Evolutionary conservation across 2,797 vertebrate species (phyloP), one percentile per base, ranked within the genome.

Genomic region (Cyclopterus lumpus): DNA sequence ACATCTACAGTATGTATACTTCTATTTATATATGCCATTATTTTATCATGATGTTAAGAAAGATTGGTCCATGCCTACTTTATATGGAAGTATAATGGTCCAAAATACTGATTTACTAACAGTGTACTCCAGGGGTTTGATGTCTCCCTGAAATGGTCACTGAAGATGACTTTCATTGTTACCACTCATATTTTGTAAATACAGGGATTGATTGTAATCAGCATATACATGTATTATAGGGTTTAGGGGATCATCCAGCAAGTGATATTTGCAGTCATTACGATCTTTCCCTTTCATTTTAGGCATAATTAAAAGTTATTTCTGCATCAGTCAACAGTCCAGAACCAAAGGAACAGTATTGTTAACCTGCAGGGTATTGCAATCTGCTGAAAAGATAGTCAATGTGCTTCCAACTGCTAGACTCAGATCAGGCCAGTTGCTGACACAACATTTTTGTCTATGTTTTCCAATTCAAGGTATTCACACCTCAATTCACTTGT

Each of bases 401-500:
- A 57, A 15, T 11, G n/a, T 74, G 40, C n/a, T 46, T 73, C 38
- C 26, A 67, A 51, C 36, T 28, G 18, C 73, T 60, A 40, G 24
- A 61, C n/a, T 62, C 9, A 53, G 9, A 72, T 71, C 51, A 53
- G 40, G 32, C 55, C 61, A 44, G 18, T 15, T 77, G 77, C 66
- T 86, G 71, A 77, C 60, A 24, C 64, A 59, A 66, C 44, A 54
- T 24, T 64, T 73, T 34, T 78, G 28, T 51, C 51, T 58, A 6
- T 62, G 8, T 73, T 68, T 73, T 44, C 60, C 32, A 77, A 48
- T 64, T 63, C 26, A 9, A 70, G 67, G 46, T 67, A 73, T 86
- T 74, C 68, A 64, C 69, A 78, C 49, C 55, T 83, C 36, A 60
- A 38, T 60, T 69, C 36, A 68, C 26, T 77, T 66, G 12, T 70